A percentile compares a stretch with the other conserved stretches of the same genome.
phyloP scores from a whole-genome alignment of 2,888 invertebrate genomes.

The Agriopis leucophaearia region DNA sequence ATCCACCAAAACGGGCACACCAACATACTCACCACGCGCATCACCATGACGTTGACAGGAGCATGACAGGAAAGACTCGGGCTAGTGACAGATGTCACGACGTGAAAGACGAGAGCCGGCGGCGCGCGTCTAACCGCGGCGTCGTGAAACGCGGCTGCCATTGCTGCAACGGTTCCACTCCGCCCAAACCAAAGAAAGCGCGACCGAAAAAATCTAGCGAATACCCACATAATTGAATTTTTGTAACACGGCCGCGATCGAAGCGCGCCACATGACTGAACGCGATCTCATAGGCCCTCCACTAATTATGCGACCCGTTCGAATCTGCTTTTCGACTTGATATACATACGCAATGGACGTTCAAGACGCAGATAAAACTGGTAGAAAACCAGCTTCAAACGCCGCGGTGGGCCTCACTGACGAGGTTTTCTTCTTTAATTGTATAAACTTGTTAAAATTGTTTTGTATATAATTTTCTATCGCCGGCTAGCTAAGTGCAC shows the following conservation, averaged over 20 bases:
- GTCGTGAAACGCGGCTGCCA: constrained; percentile 88
- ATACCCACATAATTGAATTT: constrained; percentile 53
- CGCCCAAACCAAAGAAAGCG: constrained; percentile 80
- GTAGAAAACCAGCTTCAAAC: constrained; percentile 2
- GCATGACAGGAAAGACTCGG: constrained; percentile 74
- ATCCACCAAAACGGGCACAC: constrained; percentile 69
- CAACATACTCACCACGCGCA: constrained; percentile 40
- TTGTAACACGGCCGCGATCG: constrained; percentile 8
- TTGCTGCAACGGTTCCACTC: constrained; percentile 87
- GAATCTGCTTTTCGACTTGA: background rate
- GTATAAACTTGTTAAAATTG: constrained; percentile 70
- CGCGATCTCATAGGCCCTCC: constrained; percentile 58
- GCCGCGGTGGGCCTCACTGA: constrained; percentile 41
- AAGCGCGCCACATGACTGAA: constrained; percentile 67
- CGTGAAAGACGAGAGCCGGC: constrained; percentile 54
- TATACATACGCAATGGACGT: background rate
- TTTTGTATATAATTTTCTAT: constrained; percentile 79
- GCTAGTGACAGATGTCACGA: constrained; percentile 66
- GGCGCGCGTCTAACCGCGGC: constrained; percentile 81
- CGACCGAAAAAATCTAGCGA: constrained; percentile 70
- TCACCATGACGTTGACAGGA: constrained; percentile 62
- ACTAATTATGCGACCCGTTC: constrained; percentile 1
- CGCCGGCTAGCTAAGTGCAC: constrained; percentile 57
- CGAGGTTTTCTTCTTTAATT: constrained; percentile 58
- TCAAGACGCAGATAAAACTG: background rate